Base-by-base conservation (phyloP, 2,113 vertebrate species). In the Rhea pennata region DNA sequence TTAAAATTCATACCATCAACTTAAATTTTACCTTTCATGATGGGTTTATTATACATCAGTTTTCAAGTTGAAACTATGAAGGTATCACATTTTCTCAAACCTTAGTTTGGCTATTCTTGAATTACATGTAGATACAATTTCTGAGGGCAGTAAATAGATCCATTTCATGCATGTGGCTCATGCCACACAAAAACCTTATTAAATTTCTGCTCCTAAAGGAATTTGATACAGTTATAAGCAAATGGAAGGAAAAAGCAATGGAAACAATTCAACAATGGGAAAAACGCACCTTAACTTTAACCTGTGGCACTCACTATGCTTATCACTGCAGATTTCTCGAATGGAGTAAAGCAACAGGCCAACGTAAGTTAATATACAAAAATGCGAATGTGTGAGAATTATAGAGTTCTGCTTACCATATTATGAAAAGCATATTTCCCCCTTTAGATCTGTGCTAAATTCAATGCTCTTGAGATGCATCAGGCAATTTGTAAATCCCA, bases 401-500 rank as follows among this genome's bases (percentile, higher is more conserved):
- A 75, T 61, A 40, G 83, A 88, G 21, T 92, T 95, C 75, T 91
- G 12, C 40, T 79, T 89, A 62, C 33, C 53, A n/a, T 72, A 50
- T 92, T 87, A 87, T 40, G 58, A 91, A 91, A 95, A 91, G 67
- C 85, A 77, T 93, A 71, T 17, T 90, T 42, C n/a, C 44, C 53
- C 51, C 31, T 91, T 29, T 59, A 83, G 67, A 76, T 85, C 71
- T 83, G 67, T 91, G 79, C 44, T 73, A 58, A 73, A 83, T 84
- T 95, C 36, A 76, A n/a, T 59, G 67, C 87, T 87, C 93, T 85
- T 91, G 78, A 75, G 88, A n/a, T 88, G 31, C 8, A 12, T 69
- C 78, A 92, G 76, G 88, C 72, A 88, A 90, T 95, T 92, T 90
- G 53, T 91, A 83, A 94, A 88, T 95, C 92, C 87, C 94, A 87